Percentiles rank a stretch among this genome's conserved stretches.
phyloP scores from a whole-genome alignment of 2,888 invertebrate genomes.

The Agrotis exclamationis region DNA sequence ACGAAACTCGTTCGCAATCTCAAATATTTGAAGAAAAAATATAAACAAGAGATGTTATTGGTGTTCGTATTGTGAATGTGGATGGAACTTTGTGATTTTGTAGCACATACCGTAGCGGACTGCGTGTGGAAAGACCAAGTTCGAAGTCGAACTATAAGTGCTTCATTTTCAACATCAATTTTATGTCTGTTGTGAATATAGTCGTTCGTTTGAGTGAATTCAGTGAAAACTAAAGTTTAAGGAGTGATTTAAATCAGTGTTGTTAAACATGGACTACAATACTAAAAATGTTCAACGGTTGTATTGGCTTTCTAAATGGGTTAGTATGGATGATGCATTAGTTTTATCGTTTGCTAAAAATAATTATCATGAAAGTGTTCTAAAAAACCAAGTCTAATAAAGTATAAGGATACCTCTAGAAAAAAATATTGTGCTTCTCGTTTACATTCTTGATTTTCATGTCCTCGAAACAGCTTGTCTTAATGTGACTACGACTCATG shows the following conservation, averaged over 20 bases:
- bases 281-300: conserved; percentile 26
- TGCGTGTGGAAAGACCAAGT: conserved; percentile 4
- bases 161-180: conserved; percentile 11
- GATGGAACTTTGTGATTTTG: conserved; percentile 9
- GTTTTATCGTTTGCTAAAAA: not conserved
- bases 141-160: not conserved
- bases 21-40: conserved; percentile 43
- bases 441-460: conserved; percentile 29
- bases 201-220: not conserved
- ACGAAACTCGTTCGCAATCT: conserved; percentile 31
- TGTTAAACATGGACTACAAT: conserved; percentile 48
- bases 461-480: conserved; percentile 4
- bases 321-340: conserved; percentile 43
- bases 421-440: not conserved
- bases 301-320: conserved; percentile 47
- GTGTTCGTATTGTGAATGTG: conserved; percentile 1
- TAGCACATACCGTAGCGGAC: not conserved
- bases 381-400: not conserved
- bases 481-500: conserved; percentile 11
- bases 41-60: conserved; percentile 41
- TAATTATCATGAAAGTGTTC: conserved; percentile 11
- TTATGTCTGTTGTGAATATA: not conserved
- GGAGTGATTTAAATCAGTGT: not conserved
- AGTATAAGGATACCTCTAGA: not conserved
- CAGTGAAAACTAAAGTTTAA: conserved; percentile 9